Evolutionary conservation across 2,888 invertebrate species (phyloP), one percentile per base, ranked within the genome.

Genomic region (Brachypterus glaber): DNA sequence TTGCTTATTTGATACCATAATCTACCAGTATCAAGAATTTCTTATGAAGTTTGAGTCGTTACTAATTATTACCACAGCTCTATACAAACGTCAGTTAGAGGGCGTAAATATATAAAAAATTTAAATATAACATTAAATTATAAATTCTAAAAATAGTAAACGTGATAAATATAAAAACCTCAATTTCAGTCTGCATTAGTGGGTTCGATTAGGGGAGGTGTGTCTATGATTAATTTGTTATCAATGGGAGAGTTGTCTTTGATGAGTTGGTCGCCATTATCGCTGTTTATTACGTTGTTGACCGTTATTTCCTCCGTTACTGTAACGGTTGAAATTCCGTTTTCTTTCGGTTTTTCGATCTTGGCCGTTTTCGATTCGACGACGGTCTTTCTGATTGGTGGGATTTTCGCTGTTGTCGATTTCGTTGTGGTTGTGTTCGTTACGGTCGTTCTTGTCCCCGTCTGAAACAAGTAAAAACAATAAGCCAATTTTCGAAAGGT

Each of bases 221-320:
- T n/a, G n/a, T 62, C 64, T 27, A 57, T 52, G 35, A 59, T 45
- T 39, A 61, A 38, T 44, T 61, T 62, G 47, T 61, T 62, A 47
- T 61, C 58, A 34, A 64, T 33, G 7, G 66, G 66, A 5, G 64
- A 66, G 43, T 60, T 57, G 50, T 67, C 66, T 49, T 17, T 30
- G 13, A 21, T 21, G 7, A 7, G 7, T 9, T 7, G 5, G 7
- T 21, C 21, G 7, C 21, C 21, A 5, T 7, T 21, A 9, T 11
- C 27, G 11, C 12, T 4, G 27, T 27, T 27, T 27, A 27, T 27
- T 4, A 46, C 42, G 34, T 52, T 52, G 26, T 45, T 50, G 9
- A 53, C 48, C 9, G 47, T 50, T 8, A 44, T 44, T 42, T 53
- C 52, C 42, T 58, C 52, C 3, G 53, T 54, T 12, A 54, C 49